Conservation (phyloP, 2,888 invertebrate species). For the Mythimna vitellina region DNA sequence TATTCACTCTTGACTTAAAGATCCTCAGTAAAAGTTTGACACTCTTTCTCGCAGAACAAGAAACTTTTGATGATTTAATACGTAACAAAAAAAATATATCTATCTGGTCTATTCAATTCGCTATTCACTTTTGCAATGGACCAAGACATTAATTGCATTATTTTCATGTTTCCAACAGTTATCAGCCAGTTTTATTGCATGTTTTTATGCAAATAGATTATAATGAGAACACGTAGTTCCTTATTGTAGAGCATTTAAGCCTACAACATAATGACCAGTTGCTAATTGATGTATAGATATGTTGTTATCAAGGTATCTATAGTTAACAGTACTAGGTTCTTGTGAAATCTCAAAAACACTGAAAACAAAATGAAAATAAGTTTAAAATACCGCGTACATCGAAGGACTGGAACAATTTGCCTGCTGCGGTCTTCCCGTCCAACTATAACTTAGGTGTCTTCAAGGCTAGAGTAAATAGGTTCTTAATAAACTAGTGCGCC, state of each 20-base stretch:
- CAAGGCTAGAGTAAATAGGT: no score
- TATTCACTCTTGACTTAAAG: no score
- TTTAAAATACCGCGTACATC: no score
- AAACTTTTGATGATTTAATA: no score
- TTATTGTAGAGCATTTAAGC: conserved; percentile 12
- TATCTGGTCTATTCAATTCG: neutral
- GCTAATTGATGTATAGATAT: neutral
- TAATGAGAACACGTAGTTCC: conserved; percentile 26
- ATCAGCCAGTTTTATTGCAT: neutral
- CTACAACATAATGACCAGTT: conserved; percentile 2
- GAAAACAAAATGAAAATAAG: neutral
- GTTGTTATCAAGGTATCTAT: neutral
- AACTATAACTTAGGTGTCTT: no score
- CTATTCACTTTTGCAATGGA: neutral
- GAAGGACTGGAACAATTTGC: no score
- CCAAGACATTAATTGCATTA: neutral
- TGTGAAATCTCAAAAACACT: neutral
- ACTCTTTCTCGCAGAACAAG: no score
- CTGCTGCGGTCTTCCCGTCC: no score
- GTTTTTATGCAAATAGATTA: conserved; percentile 33
- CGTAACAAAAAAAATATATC: no score
- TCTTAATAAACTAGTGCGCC: no score
- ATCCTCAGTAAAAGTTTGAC: no score
- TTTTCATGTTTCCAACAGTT: neutral
- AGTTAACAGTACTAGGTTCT: neutral